Conservation (phyloP, 1,140 invertebrate species). For the Caerostris extrusa region DNA sequence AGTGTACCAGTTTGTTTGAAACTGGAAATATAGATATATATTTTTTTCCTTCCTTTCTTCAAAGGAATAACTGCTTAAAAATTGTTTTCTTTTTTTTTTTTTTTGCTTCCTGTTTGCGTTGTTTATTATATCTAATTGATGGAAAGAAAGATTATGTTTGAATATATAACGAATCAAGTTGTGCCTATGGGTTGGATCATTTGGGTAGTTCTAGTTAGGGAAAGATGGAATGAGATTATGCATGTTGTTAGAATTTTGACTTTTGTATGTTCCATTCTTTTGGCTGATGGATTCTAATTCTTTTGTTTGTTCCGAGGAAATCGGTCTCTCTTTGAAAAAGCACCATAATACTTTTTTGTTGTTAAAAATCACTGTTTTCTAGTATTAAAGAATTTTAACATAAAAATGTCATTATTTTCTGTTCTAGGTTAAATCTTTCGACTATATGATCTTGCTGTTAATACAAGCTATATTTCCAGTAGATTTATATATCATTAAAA, state of each 20-base stretch:
- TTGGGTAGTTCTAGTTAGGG: background rate
- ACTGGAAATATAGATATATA: background rate
- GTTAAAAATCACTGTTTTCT: too few relatives aligned
- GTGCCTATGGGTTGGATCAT: background rate
- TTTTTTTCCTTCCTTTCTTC: too few relatives aligned
- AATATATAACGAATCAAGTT: background rate
- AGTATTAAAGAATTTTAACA: too few relatives aligned
- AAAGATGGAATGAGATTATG: background rate
- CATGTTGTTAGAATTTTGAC: background rate
- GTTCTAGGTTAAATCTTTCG: too few relatives aligned
- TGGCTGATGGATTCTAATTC: background rate
- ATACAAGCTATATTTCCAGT: too few relatives aligned
- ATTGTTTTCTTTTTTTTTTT: too few relatives aligned
- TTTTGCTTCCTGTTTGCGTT: background rate
- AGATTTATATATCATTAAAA: too few relatives aligned
- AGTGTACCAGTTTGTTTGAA: slow-evolving; percentile 38
- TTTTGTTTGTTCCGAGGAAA: too few relatives aligned
- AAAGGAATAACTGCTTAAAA: background rate
- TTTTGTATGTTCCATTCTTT: background rate
- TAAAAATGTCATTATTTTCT: too few relatives aligned
- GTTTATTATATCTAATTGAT: slow-evolving; percentile 11
- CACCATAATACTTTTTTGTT: too few relatives aligned
- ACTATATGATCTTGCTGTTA: too few relatives aligned
- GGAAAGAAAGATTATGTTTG: background rate
- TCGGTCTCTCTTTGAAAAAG: too few relatives aligned